phyloP scores from a whole-genome alignment of 2,888 invertebrate genomes.

The Arctia plantaginis region DNA sequence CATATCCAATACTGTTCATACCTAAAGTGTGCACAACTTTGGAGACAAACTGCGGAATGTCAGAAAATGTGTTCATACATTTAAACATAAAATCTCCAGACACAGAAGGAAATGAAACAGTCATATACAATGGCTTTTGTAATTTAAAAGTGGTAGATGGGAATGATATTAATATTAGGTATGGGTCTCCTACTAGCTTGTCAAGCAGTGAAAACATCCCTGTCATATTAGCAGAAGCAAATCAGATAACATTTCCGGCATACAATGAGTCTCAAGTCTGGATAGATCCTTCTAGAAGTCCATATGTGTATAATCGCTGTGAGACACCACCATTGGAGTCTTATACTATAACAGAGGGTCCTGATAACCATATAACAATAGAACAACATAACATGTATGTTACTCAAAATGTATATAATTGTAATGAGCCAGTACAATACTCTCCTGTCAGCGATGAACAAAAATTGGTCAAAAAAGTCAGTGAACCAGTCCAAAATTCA shows the following conservation, averaged over 20 bases:
- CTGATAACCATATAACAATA: slow-evolving; percentile 64
- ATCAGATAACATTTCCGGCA: slow-evolving; percentile 52
- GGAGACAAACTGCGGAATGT: slow-evolving; percentile 65
- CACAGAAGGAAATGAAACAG: slow-evolving; percentile 67
- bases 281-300: slow-evolving; percentile 76
- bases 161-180: slow-evolving; percentile 54
- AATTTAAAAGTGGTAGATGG: slow-evolving; percentile 72
- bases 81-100: slow-evolving; percentile 71
- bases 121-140: slow-evolving; percentile 73
- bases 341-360: slow-evolving; percentile 62
- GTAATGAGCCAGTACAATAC: slow-evolving; percentile 60
- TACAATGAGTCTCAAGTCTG: slow-evolving; percentile 73
- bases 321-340: slow-evolving; percentile 56
- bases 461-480: slow-evolving; percentile 59
- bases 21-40: slow-evolving; percentile 73
- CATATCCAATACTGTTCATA: slow-evolving; percentile 71
- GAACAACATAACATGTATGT: slow-evolving; percentile 76
- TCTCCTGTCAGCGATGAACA: slow-evolving; percentile 61
- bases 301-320: slow-evolving; percentile 73
- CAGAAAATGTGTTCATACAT: slow-evolving; percentile 72
- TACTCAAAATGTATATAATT: slow-evolving; percentile 75
- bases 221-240: slow-evolving; percentile 58
- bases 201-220: slow-evolving; percentile 51
- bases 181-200: slow-evolving; percentile 28
- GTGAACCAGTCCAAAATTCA: slow-evolving; percentile 43